Conservation (phyloP, 2,113 vertebrate species). For the Merops nubicus region DNA sequence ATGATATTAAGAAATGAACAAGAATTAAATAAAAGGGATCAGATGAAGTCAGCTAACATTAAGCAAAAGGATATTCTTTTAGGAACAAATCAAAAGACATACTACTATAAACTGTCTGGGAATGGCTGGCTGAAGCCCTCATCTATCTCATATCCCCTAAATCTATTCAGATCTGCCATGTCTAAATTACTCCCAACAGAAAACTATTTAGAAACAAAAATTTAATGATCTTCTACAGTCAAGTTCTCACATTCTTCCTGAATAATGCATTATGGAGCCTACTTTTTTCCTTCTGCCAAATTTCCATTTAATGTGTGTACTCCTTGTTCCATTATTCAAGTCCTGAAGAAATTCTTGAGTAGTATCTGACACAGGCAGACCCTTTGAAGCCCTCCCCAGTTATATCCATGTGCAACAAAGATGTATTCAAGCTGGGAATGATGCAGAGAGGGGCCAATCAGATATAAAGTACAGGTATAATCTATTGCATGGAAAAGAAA, state of each 20-base stretch:
- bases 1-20: neutral
- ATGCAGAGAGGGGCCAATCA: neutral
- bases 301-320: neutral
- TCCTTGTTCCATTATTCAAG: neutral
- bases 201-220: too few species aligned
- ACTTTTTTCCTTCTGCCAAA: neutral
- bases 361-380: neutral
- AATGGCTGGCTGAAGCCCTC: neutral
- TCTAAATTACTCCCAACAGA: neutral
- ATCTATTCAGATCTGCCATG: neutral
- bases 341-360: neutral
- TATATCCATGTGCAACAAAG: neutral
- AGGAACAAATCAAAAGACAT: neutral
- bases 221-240: neutral
- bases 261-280: neutral
- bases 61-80: neutral
- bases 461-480: neutral
- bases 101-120: neutral
- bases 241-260: neutral
- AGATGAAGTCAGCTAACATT: neutral
- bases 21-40: neutral
- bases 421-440: neutral
- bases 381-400: neutral
- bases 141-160: neutral
- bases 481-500: neutral